Evolutionary conservation across 2,113 vertebrate species (phyloP).

Genomic region (Actenoides lindsayi): DNA sequence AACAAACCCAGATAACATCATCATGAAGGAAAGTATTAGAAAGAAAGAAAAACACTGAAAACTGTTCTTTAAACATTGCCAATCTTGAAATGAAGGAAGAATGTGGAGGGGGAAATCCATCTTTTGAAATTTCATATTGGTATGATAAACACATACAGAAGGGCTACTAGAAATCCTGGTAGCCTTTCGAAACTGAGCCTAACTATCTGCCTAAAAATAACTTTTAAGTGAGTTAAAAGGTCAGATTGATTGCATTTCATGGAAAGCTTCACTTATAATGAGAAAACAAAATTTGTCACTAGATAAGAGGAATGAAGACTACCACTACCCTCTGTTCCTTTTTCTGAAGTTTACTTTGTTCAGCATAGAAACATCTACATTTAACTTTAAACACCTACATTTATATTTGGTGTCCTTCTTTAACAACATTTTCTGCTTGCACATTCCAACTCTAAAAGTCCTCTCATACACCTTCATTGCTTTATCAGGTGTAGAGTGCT

Average conservation of each 20-base stretch:
- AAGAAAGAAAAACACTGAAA: background rate
- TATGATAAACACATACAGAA: background rate
- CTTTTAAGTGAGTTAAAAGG: background rate
- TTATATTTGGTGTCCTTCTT: background rate
- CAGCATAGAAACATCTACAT: background rate
- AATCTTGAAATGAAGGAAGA: background rate
- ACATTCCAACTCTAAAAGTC: background rate
- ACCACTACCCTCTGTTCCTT: background rate
- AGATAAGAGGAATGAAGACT: background rate
- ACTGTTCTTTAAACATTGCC: background rate
- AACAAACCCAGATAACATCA: background rate
- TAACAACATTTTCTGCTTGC: background rate
- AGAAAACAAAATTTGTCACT: background rate
- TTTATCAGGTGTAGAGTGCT: background rate
- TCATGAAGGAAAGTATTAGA: background rate
- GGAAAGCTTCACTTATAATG: background rate
- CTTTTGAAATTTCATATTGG: background rate
- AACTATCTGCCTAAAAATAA: background rate
- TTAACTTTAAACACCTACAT: background rate
- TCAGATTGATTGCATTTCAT: background rate
- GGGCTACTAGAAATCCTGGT: background rate
- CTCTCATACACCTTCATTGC: background rate
- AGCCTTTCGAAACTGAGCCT: background rate
- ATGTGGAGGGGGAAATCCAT: background rate
- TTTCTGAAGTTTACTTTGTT: background rate